Base-by-base conservation (phyloP, 1,140 invertebrate species). In the Lutraria rhynchaena region DNA sequence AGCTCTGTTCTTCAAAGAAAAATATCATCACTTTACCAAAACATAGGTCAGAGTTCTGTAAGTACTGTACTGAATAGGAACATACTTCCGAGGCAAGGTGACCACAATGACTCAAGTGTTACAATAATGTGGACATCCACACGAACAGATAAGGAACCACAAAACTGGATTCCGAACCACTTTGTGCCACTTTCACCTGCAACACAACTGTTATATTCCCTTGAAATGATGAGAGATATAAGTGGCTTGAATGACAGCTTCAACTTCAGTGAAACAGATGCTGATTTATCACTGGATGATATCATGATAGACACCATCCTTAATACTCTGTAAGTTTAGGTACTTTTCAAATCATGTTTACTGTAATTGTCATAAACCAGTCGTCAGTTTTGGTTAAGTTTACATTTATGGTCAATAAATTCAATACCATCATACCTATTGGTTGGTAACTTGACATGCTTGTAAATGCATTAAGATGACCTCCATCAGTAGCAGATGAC, bases 111-210 rank as follows among this genome's bases (percentile, higher is more conserved):
- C 33, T 44, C 46, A 33, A 44, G 46, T 35, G 37, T 63, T 58
- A 58, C 55, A 58, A n/a, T 69, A 69, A 27, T 69, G 63, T 69
- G 63, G 63, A 69, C 63, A 24, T 46, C 37, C 37, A 46, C 41
- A 19, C n/a, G 41, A 69, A 69, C 63, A 4, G 63, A 69, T 33
- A 69, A 46, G 63, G 27, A 17, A 51, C 63, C 63, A 69, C 5
- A 46, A 46, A 3, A 69, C 11, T 69, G 63, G 63, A 69, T 69
- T 19, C 63, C 63, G 19, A 69, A 69, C 46, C 63, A 69, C 63
- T 69, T 46, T 46, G 37, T 69, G 24, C 63, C 63, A 46, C 27
- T 69, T 61, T 37, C 41, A 37, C 58, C 55, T 58, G 31, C 55
- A 3, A 58, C 55, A 58, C 55, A 29, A 29, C 55, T 58, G 55